These are phyloP conservation scores for Zenarchopterus dispar DNA, from an alignment of 2,797 vertebrate species.

Conservation along the genomic window DNA sequence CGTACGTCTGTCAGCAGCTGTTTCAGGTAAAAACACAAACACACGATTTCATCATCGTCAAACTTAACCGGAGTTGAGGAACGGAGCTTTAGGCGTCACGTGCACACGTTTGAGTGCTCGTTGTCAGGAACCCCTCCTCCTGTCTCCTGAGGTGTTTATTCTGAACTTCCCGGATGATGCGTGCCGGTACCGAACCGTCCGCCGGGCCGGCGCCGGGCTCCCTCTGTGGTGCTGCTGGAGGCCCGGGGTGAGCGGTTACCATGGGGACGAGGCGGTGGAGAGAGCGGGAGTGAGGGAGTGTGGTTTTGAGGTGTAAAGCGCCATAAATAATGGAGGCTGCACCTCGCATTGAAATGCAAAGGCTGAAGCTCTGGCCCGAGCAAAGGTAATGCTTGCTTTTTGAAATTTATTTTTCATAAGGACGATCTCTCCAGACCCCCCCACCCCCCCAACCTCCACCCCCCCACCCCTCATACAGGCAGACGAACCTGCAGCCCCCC, in stretches of 20 bases:
- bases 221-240: constrained; percentile 40
- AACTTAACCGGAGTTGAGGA: too few relatives aligned
- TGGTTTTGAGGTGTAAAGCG: constrained; percentile 85
- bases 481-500: not conserved
- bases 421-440: constrained; percentile 35
- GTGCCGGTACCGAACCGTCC: constrained; percentile 23
- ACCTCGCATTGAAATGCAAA: constrained; percentile 87
- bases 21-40: too few relatives aligned
- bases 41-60: too few relatives aligned
- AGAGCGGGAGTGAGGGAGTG: constrained; percentile 50
- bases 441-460: not conserved
- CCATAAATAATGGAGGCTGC: constrained; percentile 86
- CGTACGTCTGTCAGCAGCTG: too few relatives aligned
- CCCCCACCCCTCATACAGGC: constrained; percentile 22
- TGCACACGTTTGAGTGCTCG: too few relatives aligned
- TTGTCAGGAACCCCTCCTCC: too few relatives aligned
- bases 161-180: constrained; percentile 36
- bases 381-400: constrained; percentile 83
- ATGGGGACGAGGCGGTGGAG: constrained; percentile 76
- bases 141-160: not conserved
- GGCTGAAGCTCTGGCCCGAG: constrained; percentile 77
- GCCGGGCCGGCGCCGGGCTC: constrained; percentile 10
- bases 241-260: constrained; percentile 75
- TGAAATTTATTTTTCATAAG: constrained; percentile 85
- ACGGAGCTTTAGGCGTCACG: too few relatives aligned